Conservation (phyloP, 2,113 vertebrate species). For the Clarias magur region DNA sequence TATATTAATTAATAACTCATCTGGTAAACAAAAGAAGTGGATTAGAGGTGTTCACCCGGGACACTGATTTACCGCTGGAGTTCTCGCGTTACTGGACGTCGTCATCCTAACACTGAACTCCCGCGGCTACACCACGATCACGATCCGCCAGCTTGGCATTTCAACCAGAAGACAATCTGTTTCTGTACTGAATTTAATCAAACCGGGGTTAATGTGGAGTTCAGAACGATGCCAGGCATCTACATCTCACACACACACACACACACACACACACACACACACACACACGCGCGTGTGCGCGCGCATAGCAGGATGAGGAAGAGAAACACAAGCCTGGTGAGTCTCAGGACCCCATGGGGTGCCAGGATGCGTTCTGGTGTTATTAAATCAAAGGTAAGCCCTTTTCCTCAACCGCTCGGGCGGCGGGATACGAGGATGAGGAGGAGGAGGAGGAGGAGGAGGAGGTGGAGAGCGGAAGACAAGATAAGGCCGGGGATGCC, state of each 20-base stretch:
- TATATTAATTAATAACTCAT: neutral
- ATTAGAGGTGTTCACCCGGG: too few species aligned
- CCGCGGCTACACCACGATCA: neutral
- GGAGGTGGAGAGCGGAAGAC: constrained; percentile 72
- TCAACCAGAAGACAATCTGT: neutral
- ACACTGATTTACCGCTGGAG: too few species aligned
- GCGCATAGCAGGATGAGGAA: constrained; percentile 13
- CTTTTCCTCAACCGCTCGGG: constrained; percentile 58
- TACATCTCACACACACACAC: too few species aligned
- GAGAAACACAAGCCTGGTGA: constrained; percentile 43
- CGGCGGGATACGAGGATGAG: constrained; percentile 58
- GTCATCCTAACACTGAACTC: neutral
- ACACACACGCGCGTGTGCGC: too few species aligned
- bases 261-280: too few species aligned
- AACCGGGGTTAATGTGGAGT: neutral
- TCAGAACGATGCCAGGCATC: neutral
- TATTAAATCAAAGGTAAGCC: constrained; percentile 72
- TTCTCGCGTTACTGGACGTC: neutral
- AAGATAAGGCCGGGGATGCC: constrained; percentile 74
- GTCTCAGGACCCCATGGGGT: constrained; percentile 62
- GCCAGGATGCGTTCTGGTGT: constrained; percentile 67
- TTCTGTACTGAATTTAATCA: neutral
- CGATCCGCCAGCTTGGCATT: neutral
- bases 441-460: constrained; percentile 60
- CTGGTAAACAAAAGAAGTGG: neutral